These are phyloP conservation scores for Pangasius macronema DNA, from an alignment of 2,797 vertebrate species.

Conservation along the genomic window DNA sequence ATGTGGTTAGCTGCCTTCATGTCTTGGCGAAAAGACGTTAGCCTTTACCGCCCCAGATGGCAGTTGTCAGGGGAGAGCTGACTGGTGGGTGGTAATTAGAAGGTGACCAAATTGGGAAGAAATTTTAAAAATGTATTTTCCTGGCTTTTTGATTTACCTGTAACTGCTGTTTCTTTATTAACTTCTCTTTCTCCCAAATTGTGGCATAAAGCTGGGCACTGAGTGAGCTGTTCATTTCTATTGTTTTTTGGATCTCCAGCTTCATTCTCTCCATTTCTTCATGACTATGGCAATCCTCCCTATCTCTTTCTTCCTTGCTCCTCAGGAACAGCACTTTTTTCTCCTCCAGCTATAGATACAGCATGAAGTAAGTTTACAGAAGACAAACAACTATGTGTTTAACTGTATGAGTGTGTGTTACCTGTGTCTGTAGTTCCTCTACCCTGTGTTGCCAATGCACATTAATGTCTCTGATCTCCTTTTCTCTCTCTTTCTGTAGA, in stretches of 20 bases:
- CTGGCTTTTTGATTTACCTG: slow-evolving; percentile 41
- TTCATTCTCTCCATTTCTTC: slow-evolving; percentile 82
- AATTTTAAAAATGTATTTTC: background rate
- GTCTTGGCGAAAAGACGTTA: background rate
- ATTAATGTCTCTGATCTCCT: slow-evolving; percentile 70
- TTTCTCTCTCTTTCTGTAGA: slow-evolving; percentile 75
- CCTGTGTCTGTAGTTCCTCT: slow-evolving; percentile 76
- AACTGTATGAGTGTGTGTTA: slow-evolving; percentile 52
- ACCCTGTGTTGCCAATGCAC: slow-evolving; percentile 78
- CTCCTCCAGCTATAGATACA: slow-evolving; percentile 64
- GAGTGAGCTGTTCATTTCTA: slow-evolving; percentile 81
- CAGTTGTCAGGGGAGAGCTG: background rate
- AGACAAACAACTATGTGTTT: background rate
- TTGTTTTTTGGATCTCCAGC: slow-evolving; percentile 81
- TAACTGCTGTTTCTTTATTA: slow-evolving; percentile 54
- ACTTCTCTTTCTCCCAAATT: slow-evolving; percentile 56
- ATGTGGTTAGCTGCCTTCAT: background rate
- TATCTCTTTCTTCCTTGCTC: slow-evolving; percentile 66
- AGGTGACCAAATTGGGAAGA: background rate
- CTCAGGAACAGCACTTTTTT: slow-evolving; percentile 63
- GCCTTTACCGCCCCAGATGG: background rate
- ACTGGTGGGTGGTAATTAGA: background rate
- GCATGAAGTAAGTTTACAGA: background rate
- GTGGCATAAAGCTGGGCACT: slow-evolving; percentile 77
- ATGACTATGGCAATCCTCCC: slow-evolving; percentile 73